These are phyloP conservation scores for Neodon shergylaensis DNA, from an alignment of 2,113 vertebrate genomes.

Conservation along the genomic window DNA sequence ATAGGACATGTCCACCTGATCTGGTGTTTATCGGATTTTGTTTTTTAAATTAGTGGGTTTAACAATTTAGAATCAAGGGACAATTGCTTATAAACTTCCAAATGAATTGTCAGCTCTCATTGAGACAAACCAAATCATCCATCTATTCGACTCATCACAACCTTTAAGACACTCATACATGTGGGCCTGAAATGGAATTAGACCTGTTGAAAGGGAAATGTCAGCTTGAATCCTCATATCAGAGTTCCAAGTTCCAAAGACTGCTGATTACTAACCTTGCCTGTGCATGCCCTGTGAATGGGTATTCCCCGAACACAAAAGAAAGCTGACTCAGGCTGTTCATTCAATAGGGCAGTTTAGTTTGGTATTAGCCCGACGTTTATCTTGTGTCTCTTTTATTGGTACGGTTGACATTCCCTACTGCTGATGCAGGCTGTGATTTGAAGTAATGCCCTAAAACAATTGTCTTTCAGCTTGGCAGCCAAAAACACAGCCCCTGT, in stretches of 20 bases:
- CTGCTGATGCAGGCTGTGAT: neutral
- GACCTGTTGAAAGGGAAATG: neutral
- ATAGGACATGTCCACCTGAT: neutral
- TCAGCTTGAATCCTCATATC: neutral
- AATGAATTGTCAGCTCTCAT: neutral
- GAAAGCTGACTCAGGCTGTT: neutral
- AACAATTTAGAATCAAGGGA: neutral
- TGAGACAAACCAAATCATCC: neutral
- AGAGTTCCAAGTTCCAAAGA: neutral
- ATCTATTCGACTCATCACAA: neutral
- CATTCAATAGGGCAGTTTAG: neutral
- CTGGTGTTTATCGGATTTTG: neutral
- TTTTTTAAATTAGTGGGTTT: neutral
- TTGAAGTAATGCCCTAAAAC: neutral
- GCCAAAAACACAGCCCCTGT: neutral
- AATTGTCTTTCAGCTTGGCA: neutral
- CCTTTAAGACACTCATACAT: neutral
- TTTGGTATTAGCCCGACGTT: neutral
- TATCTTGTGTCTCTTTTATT: neutral
- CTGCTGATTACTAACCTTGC: neutral
- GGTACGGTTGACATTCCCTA: neutral
- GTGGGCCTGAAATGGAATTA: neutral
- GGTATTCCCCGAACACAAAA: neutral
- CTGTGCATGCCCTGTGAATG: neutral
- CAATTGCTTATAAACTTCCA: neutral